Base-by-base conservation (phyloP, 2,888 invertebrate genomes). In the Drosophila pseudotakahashii region DNA sequence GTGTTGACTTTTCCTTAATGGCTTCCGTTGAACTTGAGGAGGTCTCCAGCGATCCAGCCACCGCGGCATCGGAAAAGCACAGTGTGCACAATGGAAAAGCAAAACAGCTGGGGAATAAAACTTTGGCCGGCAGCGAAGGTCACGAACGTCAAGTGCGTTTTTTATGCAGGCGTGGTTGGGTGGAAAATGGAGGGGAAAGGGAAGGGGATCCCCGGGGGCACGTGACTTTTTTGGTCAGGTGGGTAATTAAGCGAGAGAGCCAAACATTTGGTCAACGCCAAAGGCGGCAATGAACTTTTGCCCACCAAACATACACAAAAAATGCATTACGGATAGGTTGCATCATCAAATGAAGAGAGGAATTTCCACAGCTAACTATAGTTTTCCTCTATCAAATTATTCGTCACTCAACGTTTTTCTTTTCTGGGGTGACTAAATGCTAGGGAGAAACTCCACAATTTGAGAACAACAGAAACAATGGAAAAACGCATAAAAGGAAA, bases 1-100 rank as follows among this genome's bases (percentile, higher is more conserved):
- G 57, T 74, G 41, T 79, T 66, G 68, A 64, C 53, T 70, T 73
- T 68, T 76, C 74, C 73, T 73, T 71, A 58, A 54, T 75, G 77
- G 87, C 84, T 85, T 84, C 89, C 75, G 84, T 88, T 88, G 86
- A 78, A 78, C 79, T 74, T 76, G 76, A 44, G 42, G 52, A 53
- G 50, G 42, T 52, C 54, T 47, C 36, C 53, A 50, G 30, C 30
- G 14, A 34, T 34, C 34, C 34, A 34, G 11, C 32, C 19, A 11
- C 11, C 39, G 54, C 42, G 42, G 42, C 42, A 42, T 42, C 16
- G 41, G 52, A 57, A 39, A 47, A 42, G 55, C 59, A 48, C 59
- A 48, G 41, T 54, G 42, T 47, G 48, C 34, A 54, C 23, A n/a
- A 48, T 37, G 16, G 26, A 55, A 57, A 55, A 57, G 26, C 26